Base-by-base conservation (phyloP, 2,888 invertebrate species). In the Argyresthia goedartella region DNA sequence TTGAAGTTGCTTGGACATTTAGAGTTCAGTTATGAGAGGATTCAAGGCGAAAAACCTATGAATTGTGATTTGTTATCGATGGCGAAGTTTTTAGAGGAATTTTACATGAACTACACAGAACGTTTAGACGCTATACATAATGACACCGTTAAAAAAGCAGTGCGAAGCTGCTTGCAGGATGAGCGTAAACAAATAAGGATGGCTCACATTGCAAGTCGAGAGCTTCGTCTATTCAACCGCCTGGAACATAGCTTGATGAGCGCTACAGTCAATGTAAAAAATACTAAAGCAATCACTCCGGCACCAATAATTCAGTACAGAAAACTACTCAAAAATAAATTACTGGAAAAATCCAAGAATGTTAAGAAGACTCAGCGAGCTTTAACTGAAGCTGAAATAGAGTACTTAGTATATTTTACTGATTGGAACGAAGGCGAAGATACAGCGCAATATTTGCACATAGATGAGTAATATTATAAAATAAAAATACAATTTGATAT, bases 1-100 rank as follows among this genome's bases (percentile, higher is more conserved):
- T 71, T 91, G 16, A 88, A 89, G 64, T 68, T 91, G 41, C 73
- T 81, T 55, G 76, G 89, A 8, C 89, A 89, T 64, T 81, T 92
- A 52, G 90, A 91, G 64, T 91, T 91, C 64, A 88, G 90, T 35
- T 92, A 88, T 65, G 90, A 91, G 67, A 86, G 82, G 47, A 76
- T 91, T 44, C 78, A 89, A 33, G 84, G 76, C 1, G 86, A 89
- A 10, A 90, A 89, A 62, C 89, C 90, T 43, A 84, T 88, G 6
- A 88, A 89, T 61, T 72, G 89, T 55, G 84, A 85, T 49, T 80
- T 89, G 52, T 69, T 78, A 50, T 72, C 84, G 8, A 88, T 91
- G 79, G 90, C 91, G 69, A 88, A 81, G 60, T 79, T 80, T 51
- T 81, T 92, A 54, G 92, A 92, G 69, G 66, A 72, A 1, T 76